phyloP scores from a whole-genome alignment of 2,797 vertebrate species.

The Sitta carolinensis region DNA sequence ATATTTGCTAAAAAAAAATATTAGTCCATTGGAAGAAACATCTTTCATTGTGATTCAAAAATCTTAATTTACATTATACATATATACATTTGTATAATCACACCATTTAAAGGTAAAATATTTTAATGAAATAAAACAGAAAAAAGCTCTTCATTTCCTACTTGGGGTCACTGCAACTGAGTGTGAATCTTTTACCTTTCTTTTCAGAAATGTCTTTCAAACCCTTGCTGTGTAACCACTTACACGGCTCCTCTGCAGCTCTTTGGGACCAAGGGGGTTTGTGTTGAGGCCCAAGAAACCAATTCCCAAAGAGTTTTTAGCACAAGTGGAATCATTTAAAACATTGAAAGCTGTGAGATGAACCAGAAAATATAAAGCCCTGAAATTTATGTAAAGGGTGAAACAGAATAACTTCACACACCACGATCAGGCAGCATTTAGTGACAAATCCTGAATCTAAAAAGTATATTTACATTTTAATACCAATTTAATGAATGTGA shows the following conservation, averaged over 20 bases:
- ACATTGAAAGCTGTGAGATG: neutral
- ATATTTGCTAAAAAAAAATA: neutral
- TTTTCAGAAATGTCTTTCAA: neutral
- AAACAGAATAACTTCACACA: neutral
- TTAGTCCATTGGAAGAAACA: neutral
- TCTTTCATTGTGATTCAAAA: neutral
- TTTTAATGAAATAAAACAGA: neutral
- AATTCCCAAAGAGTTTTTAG: neutral
- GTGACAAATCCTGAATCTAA: neutral
- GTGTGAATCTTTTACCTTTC: neutral
- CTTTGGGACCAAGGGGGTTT: rapidly evolving
- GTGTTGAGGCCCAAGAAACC: neutral
- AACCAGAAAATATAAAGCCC: neutral
- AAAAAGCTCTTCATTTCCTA: neutral
- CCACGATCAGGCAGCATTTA: neutral
- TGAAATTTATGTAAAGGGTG: neutral
- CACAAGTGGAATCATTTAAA: neutral
- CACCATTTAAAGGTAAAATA: neutral
- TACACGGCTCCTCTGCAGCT: neutral
- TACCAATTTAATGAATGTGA: neutral
- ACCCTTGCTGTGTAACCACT: neutral
- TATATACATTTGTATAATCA: neutral
- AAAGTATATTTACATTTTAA: neutral
- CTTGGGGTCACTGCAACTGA: neutral
- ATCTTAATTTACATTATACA: no score